These are phyloP conservation scores for Lophius piscatorius DNA, from an alignment of 2,113 vertebrate species.

Conservation along the genomic window DNA sequence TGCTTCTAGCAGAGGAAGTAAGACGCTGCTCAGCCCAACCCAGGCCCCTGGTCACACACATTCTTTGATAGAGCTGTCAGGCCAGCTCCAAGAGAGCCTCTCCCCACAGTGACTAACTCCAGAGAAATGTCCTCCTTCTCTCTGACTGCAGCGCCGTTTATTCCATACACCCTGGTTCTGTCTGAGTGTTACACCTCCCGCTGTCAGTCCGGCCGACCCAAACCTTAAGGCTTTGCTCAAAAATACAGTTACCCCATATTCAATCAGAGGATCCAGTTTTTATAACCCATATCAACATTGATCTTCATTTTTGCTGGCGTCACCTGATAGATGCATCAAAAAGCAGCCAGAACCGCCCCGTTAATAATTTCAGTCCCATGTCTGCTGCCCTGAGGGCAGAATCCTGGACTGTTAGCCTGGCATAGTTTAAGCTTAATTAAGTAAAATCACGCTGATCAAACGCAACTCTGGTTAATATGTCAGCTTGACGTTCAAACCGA, in stretches of 20 bases:
- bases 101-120: slow-evolving; percentile 80
- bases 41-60: slow-evolving; percentile 81
- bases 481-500: slow-evolving; percentile 37
- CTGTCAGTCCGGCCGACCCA: slow-evolving; percentile 16
- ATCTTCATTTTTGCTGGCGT: background rate
- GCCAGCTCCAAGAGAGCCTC: slow-evolving; percentile 81
- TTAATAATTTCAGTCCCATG: background rate
- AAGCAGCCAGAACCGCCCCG: background rate
- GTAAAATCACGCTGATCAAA: slow-evolving; percentile 36
- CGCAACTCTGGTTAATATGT: slow-evolving; percentile 1
- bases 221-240: slow-evolving; percentile 44
- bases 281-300: background rate
- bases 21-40: slow-evolving; percentile 73
- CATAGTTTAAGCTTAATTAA: slow-evolving; percentile 10
- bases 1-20: slow-evolving; percentile 52
- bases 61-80: slow-evolving; percentile 81
- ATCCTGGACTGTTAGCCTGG: slow-evolving; percentile 15
- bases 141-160: slow-evolving; percentile 45
- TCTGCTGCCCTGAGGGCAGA: background rate
- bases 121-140: slow-evolving; percentile 79
- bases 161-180: slow-evolving; percentile 45
- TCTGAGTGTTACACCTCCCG: slow-evolving; percentile 15
- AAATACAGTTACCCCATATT: slow-evolving; percentile 46
- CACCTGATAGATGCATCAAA: background rate
- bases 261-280: slow-evolving; percentile 15